Base-by-base conservation (phyloP, 2,797 vertebrate species). In the Cottoperca gobio region DNA sequence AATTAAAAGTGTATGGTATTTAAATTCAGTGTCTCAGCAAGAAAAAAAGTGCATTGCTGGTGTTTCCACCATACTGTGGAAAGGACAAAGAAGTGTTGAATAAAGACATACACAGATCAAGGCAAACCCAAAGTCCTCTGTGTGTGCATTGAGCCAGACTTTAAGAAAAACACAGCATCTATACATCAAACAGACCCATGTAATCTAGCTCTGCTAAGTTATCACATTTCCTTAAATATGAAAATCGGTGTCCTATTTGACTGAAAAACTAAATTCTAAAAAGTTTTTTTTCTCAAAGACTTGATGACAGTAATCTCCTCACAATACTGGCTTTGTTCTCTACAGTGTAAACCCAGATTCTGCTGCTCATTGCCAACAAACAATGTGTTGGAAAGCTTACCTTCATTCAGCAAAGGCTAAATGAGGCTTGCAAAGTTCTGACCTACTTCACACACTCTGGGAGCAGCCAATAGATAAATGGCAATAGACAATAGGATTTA, bases 361-460 rank as follows among this genome's bases (percentile, higher is more conserved):
- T 16, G 52, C 48, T 50, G 3, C 35, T 19, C 6, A 2, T 26
- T 57, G 23, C 67, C 46, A 60, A 46, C 35, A 52, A 68, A 57
- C 49, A 43, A 28, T 43, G 39, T 31, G 28, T 31, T 57, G 57
- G 45, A 60, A 53, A 72, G 73, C 60, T 70, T 71, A 46, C 19
- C 60, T 59, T 82, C 50, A 65, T 66, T 81, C 43, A 78, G 70
- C 66, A 81, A 76, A 72, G 68, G 73, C 35, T 88, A 78, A 87
- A 76, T 76, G 77, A 78, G 63, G 63, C 82, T 48, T 83, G 62
- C 24, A 74, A 52, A 75, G 48, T 57, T 76, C 49, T 87, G 89
- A 80, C 81, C 88, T 61, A 76, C 75, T 85, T 86, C 81, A 65
- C 81, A 77, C 70, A 68, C 40, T 68, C 35, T 1, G 35, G 82